phyloP scores from a whole-genome alignment of 2,888 invertebrate genomes.

The Drosophila conformis region DNA sequence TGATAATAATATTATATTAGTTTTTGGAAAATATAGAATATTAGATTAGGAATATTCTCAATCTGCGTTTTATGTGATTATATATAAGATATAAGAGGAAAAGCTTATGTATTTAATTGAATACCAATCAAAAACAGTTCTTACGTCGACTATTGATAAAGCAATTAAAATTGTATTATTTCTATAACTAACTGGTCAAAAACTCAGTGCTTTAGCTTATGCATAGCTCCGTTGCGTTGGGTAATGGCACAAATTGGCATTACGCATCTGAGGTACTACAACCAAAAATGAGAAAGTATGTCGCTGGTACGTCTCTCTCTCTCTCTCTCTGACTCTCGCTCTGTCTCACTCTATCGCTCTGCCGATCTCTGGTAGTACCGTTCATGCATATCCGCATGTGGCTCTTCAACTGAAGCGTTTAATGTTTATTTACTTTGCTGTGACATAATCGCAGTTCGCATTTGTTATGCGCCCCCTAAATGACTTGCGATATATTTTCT shows the following conservation, averaged over 20 bases:
- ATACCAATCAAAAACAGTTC: background rate
- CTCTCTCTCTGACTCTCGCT: background rate
- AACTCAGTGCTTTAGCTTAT: constrained; percentile 17
- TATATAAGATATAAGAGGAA: rapidly evolving
- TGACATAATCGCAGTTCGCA: constrained; percentile 65
- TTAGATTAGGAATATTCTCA: background rate
- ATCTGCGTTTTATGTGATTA: background rate
- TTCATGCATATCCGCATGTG: constrained; percentile 51
- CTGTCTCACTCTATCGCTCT: constrained; percentile 4
- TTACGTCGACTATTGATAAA: background rate
- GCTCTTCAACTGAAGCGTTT: constrained; percentile 68
- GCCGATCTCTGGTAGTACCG: background rate
- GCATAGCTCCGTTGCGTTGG: constrained; percentile 38
- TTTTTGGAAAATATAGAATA: background rate
- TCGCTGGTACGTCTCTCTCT: constrained; percentile 16
- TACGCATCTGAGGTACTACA: constrained; percentile 33
- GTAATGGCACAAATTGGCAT: constrained; percentile 52
- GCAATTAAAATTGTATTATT: background rate
- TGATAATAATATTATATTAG: background rate
- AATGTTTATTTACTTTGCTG: constrained; percentile 68
- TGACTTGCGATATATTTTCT: constrained; percentile 56
- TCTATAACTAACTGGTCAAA: constrained; percentile 5
- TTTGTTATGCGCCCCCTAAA: constrained; percentile 40
- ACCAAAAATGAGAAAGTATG: constrained; percentile 55
- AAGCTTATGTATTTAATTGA: background rate